A percentile compares a stretch with the other conserved stretches of the same genome.
Conservation (phyloP, 2,888 invertebrate genomes). For the Pyrrhia umbra region DNA sequence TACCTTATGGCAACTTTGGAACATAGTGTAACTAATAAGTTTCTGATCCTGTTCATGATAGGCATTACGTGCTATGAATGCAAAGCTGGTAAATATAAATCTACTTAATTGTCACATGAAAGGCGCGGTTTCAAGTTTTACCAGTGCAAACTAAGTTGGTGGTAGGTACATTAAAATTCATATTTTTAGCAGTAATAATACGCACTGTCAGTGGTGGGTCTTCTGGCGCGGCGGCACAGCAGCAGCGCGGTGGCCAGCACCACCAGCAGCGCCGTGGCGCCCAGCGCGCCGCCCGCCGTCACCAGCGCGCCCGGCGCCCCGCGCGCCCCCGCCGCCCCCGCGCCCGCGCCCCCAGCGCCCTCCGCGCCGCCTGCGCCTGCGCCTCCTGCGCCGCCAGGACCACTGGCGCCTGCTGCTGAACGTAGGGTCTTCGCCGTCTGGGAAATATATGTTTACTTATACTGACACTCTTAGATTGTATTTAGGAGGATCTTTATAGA, state of each 20-base stretch:
- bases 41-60: no score
- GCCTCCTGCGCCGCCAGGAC: slow-evolving; percentile 56
- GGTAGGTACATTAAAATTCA: background rate
- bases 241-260: slow-evolving; percentile 78
- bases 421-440: slow-evolving; percentile 72
- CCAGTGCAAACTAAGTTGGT: no score
- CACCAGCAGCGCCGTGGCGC: slow-evolving; percentile 78
- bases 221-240: slow-evolving; percentile 79
- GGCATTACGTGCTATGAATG: no score
- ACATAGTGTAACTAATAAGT: no score
- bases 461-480: no score
- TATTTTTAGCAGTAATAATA: background rate
- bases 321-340: slow-evolving; percentile 57
- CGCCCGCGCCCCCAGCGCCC: slow-evolving; percentile 63
- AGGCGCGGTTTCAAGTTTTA: no score
- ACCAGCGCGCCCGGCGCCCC: slow-evolving; percentile 76
- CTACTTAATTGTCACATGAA: no score
- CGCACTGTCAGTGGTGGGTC: slow-evolving; percentile 67
- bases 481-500: no score
- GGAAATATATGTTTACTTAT: accelerated
- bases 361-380: slow-evolving; percentile 64
- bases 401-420: slow-evolving; percentile 21
- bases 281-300: slow-evolving; percentile 84
- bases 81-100: no score
- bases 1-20: no score